phyloP scores from a whole-genome alignment of 2,797 vertebrate genomes.

The Morelia viridis region DNA sequence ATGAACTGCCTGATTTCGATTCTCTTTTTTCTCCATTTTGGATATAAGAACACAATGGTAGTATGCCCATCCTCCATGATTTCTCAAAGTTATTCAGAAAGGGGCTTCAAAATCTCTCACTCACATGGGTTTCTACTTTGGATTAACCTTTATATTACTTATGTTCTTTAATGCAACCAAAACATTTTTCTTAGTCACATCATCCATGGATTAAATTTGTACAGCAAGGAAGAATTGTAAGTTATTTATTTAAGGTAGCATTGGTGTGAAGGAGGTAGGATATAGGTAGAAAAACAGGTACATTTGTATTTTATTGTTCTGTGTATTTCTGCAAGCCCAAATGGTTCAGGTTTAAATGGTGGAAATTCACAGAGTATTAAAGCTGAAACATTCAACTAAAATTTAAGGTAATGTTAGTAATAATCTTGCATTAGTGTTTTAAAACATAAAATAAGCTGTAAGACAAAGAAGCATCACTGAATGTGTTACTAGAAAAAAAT shows the following conservation, averaged over 20 bases:
- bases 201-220: neutral
- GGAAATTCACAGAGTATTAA: neutral
- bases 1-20: too few species aligned
- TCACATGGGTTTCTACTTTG: neutral
- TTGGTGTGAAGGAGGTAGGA: neutral
- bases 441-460: neutral
- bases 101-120: neutral
- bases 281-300: neutral
- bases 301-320: neutral
- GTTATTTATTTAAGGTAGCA: neutral
- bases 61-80: too few species aligned
- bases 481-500: neutral
- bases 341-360: neutral
- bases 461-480: neutral
- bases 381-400: conserved; percentile 1
- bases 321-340: neutral
- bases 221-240: neutral
- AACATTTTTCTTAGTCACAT: neutral
- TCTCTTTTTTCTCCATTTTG: too few species aligned
- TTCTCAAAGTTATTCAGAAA: too few species aligned
- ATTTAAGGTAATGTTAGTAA: neutral
- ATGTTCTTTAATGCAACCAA: neutral
- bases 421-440: neutral
- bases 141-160: neutral
- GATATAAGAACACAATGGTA: too few species aligned